phyloP scores from a whole-genome alignment of 2,113 vertebrate species.

The Alligator sinensis region DNA sequence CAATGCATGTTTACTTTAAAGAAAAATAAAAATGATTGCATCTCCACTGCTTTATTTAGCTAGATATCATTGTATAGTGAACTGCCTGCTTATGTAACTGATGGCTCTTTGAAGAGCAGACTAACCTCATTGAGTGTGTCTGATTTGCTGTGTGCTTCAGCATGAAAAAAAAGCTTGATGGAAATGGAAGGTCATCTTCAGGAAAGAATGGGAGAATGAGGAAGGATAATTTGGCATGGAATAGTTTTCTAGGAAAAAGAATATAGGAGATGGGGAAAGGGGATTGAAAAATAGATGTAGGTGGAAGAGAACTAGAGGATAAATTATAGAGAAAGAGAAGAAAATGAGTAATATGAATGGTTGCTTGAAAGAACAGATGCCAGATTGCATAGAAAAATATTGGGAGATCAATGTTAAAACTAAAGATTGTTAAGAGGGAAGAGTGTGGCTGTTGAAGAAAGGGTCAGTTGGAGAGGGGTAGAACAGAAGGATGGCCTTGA shows the following conservation, averaged over 20 bases:
- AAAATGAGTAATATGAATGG: constrained; percentile 24
- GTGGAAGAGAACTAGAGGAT: not conserved
- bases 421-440: not conserved
- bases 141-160: constrained; percentile 26
- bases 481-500: not conserved
- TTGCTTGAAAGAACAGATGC: not conserved
- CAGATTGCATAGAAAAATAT: not conserved
- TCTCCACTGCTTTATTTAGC: not conserved
- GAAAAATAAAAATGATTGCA: not conserved
- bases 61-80: not conserved
- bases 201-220: not conserved
- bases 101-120: constrained; percentile 25
- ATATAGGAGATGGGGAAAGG: not conserved
- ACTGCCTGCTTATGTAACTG: constrained; percentile 10
- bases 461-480: not conserved
- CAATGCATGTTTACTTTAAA: constrained; percentile 17
- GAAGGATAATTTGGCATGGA: not conserved
- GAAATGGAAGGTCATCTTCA: not conserved
- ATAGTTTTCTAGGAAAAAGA: not conserved
- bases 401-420: not conserved
- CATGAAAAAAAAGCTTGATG: constrained; percentile 10
- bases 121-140: constrained; percentile 20
- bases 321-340: constrained; percentile 38
- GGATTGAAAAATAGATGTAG: not conserved
- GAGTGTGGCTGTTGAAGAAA: constrained; percentile 6